phyloP scores from a whole-genome alignment of 2,113 vertebrate genomes.

The Orcinus orca region DNA sequence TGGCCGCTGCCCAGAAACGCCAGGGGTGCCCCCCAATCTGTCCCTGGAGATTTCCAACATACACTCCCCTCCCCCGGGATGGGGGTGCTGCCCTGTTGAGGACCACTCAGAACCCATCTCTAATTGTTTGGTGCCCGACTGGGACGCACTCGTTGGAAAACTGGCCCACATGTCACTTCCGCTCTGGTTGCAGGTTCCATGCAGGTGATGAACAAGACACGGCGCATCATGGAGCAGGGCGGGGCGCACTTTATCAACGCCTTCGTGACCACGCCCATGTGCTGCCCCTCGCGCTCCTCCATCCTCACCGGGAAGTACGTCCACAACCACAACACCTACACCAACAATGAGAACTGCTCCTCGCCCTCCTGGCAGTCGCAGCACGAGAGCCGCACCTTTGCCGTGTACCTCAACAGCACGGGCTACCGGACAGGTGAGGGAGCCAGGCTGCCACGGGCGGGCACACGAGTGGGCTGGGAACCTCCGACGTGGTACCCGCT shows the following conservation, averaged over 20 bases:
- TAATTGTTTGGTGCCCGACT: accelerated
- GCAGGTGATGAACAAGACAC: constrained; percentile 98
- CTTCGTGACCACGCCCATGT: constrained; percentile 98
- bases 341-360: constrained; percentile 99
- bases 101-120: accelerated
- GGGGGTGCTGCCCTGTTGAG: not conserved
- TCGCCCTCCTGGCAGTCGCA: constrained; percentile 97
- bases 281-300: constrained; percentile 96
- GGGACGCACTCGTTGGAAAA: accelerated
- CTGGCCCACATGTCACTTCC: not conserved
- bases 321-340: constrained; percentile 99
- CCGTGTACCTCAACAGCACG: constrained; percentile 95
- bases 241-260: constrained; percentile 96
- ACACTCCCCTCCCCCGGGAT: not conserved
- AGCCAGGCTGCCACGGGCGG: accelerated
- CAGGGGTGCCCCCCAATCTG: not conserved
- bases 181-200: constrained; percentile 90
- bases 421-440: constrained; percentile 95
- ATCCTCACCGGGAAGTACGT: constrained; percentile 97
- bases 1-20: not conserved
- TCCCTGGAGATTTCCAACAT: not conserved
- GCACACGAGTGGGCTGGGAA: accelerated
- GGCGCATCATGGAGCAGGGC: constrained; percentile 94
- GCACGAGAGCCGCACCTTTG: constrained; percentile 94
- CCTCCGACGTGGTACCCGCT: accelerated